Base-by-base conservation (phyloP, 2,888 invertebrate genomes). In the Phaonia tiefii region DNA sequence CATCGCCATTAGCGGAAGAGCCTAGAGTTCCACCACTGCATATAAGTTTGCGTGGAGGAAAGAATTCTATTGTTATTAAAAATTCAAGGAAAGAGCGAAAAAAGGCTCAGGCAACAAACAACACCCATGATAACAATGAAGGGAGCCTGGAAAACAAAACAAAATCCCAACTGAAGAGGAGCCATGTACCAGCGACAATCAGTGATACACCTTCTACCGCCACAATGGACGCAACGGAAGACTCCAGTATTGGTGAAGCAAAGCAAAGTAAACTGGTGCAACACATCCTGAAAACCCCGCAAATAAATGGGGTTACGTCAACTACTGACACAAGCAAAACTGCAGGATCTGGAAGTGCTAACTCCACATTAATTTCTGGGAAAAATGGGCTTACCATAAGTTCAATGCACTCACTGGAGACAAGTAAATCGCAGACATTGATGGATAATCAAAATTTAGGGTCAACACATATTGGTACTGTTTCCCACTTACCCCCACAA, bases 1-100 rank as follows among this genome's bases (percentile, higher is more conserved):
- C 82, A n/a, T n/a, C 72, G 1, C 85, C 86, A 5, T 31, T 31
- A 8, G 85, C 87, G 1, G 96, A 95, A 81, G 96, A 96, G 86
- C 94, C 95, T 7, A 92, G 96, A 73, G 97, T 97, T 60, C 97
- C 97, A 8, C 97, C 97, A 1, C 91, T 97, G 80, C 97, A 97
- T 89, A 97, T 97, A 86, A 96, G 96, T 75, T 91, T 97, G 51
- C 92, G 97, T 79, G 89, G 85, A n/a, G 85, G 89, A 15, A 93
- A 96, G 75, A 96, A 96, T 89, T 96, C 96, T 0, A 96, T 96
- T 49, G 96, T 97, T 63, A 96, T 96, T 85, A 95, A 94, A 87
- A 94, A 95, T 88, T 95, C 95, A 66, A 95, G 95, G 85, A 95
- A 95, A 85, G 93, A 93, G 78, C 92, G 94, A 85, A 93, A 93